These are phyloP conservation scores for Orgyia antiqua DNA, from an alignment of 2,888 invertebrate genomes.

Conservation along the genomic window DNA sequence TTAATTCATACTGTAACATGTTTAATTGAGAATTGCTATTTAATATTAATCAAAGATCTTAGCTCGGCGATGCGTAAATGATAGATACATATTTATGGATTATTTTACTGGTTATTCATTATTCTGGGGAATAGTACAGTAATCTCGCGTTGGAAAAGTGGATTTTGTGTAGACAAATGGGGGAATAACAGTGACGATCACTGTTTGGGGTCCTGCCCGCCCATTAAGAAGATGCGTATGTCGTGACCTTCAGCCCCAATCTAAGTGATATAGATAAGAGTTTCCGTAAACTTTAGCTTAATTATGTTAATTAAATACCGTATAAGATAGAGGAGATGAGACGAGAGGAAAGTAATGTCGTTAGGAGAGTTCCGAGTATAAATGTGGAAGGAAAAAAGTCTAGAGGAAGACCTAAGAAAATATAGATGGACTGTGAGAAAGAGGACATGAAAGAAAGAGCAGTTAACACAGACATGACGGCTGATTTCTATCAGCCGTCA, in stretches of 20 bases:
- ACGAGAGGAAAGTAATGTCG: no score
- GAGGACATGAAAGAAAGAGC: no score
- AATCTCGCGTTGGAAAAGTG: conserved; percentile 22
- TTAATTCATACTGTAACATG: conserved; percentile 53
- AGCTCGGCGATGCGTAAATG: conserved; percentile 24
- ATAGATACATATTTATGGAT: conserved; percentile 27
- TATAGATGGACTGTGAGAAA: no score
- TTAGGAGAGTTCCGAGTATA: no score
- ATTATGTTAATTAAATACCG: conserved; percentile 1
- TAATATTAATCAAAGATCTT: conserved; percentile 48
- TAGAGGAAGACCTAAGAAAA: no score
- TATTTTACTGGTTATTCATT: conserved; percentile 24
- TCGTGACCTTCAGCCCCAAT: conserved; percentile 15
- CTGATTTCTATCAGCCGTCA: no score
- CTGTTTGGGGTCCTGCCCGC: conserved; percentile 13
- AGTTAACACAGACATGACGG: no score
- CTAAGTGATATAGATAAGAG: conserved; percentile 26
- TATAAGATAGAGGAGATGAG: no score
- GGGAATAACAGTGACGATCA: conserved; percentile 20
- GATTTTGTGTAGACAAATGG: conserved; percentile 19
- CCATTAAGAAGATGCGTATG: conserved; percentile 16
- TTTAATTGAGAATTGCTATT: conserved; percentile 49
- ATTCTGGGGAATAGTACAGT: conserved; percentile 23
- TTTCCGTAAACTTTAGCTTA: conserved; percentile 22
- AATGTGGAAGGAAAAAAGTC: no score